Base-by-base conservation (phyloP, 2,113 vertebrate species). In the Coryphaenoides rupestris region DNA sequence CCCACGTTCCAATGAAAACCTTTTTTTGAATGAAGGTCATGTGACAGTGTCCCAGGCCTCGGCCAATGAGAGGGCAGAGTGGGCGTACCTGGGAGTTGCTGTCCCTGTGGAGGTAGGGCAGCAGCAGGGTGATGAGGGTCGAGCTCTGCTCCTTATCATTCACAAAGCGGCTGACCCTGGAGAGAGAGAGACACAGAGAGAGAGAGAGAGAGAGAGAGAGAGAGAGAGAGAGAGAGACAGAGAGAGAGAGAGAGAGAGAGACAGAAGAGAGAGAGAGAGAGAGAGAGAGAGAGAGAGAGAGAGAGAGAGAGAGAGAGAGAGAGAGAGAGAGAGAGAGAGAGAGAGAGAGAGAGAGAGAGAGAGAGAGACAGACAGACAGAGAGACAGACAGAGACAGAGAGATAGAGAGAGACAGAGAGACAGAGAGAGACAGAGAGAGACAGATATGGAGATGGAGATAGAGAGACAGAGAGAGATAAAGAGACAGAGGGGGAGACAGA, bases 81-180 rank as follows among this genome's bases (percentile, higher is more conserved):
- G 1, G 4, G 3, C 72, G n/a, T 85, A 97, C 97, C 91, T 94
- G 89, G 13, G 90, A 60, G 65, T 93, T 89, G 60, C 73, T 89
- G 74, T 83, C 90, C 62, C 89, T 94, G 64, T 92, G 89, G 55
- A 99, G 92, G 69, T 98, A 95, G 1, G 95, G 94, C 1, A 99
- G 87, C 19, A 99, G 87, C 26, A 99, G 90, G 4, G 78, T 80
- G 70, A 98, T 92, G 12, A 99, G 93, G 13, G 92, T 59, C 2
- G 94, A 93, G 80, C 96, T 96, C 76, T 99, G 96, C 50, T 91
- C 91, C 74, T 91, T 93, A 66, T 97, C 91, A 61, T 91, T 91
- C 74, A 99, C 94, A 78, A 99, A 96, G 58, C 90, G 92, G 79
- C 97, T 98, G 81, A 98, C 89, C 81, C 96, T 98, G 81, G n/a